Base-by-base conservation (phyloP, 2,113 vertebrate species). In the Cichladusa arquata region DNA sequence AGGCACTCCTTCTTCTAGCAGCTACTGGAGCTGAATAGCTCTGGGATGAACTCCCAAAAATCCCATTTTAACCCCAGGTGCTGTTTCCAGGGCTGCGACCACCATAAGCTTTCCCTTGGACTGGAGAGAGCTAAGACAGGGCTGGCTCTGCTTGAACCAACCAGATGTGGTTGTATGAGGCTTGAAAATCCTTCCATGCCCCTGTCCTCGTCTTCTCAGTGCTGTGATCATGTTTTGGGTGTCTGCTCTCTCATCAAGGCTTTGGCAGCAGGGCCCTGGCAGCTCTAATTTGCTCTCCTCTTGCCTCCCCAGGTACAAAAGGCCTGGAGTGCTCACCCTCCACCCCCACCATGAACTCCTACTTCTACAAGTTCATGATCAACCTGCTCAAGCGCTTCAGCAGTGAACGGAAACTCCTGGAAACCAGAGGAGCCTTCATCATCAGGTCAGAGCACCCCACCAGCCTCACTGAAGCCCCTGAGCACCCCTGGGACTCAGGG, bases 301-400 rank as follows among this genome's bases (percentile, higher is more conserved):
- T 93, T 77, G 44, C 65, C 47, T 87, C 50, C 92, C 15, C 97
- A 98, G 98, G 96, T 89, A 64, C 97, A n/a, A 99, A 98, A 94
- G 97, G 97, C 61, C 83, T 97, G 38, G 99, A 99, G 85, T 98
- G 98, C 29, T 99, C 99, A 5, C 99, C 99, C 33, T 99, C 99
- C 16, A 99, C 99, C 22, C 99, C 99, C n/a, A 99, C 99, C 93
- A 99, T 99, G 99, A 99, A 99, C 97, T 99, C 99, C 33, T 99
- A 99, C 96, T 99, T 99, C 93, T 99, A 99, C 95, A 99, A 99
- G 97, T 99, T 99, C 97, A 99, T 99, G 99, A 99, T 99, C 97
- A 99, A 99, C 97, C 98, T 99, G 58, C 98, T 99, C 90, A 99
- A 99, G 95, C 98, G 99, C 69, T 99, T 99, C 97, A 99, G 99